Evolutionary conservation across 2,113 vertebrate species (phyloP).

Genomic region (Lamprologus sp.): DNA sequence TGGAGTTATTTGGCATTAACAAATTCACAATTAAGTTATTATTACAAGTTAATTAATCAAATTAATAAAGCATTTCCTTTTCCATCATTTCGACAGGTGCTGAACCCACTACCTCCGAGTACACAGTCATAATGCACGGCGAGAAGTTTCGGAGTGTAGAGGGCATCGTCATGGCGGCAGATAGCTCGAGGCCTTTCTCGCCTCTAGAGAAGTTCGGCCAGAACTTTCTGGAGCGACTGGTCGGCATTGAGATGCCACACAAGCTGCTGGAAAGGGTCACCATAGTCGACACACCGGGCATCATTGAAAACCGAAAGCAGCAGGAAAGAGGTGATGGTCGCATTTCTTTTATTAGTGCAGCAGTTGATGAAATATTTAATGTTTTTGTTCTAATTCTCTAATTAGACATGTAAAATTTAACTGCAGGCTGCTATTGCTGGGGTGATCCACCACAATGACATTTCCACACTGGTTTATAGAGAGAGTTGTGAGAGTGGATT

Average conservation of each 20-base stretch:
- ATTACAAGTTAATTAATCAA: background rate
- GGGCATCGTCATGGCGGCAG: constrained; percentile 97
- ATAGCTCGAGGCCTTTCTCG: constrained; percentile 89
- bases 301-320: constrained; percentile 98
- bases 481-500: background rate
- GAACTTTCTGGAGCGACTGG: constrained; percentile 92
- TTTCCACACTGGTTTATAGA: background rate
- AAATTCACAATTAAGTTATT: background rate
- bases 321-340: constrained; percentile 86
- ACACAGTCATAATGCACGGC: constrained; percentile 95
- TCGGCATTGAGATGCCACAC: constrained; percentile 94
- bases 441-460: background rate
- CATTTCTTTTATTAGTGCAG: background rate
- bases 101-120: constrained; percentile 96
- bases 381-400: background rate
- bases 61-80: background rate
- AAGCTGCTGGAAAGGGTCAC: constrained; percentile 92
- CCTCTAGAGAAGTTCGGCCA: constrained; percentile 97
- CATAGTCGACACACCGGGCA: constrained; percentile 92
- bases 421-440: background rate
- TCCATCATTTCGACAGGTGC: constrained; percentile 72
- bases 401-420: background rate
- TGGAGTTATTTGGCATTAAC: background rate
- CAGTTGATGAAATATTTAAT: background rate
- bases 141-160: constrained; percentile 89